A percentile compares a stretch with the other conserved stretches of the same genome.
Evolutionary conservation across 2,888 invertebrate species (phyloP).

Genomic region (Actias luna): DNA sequence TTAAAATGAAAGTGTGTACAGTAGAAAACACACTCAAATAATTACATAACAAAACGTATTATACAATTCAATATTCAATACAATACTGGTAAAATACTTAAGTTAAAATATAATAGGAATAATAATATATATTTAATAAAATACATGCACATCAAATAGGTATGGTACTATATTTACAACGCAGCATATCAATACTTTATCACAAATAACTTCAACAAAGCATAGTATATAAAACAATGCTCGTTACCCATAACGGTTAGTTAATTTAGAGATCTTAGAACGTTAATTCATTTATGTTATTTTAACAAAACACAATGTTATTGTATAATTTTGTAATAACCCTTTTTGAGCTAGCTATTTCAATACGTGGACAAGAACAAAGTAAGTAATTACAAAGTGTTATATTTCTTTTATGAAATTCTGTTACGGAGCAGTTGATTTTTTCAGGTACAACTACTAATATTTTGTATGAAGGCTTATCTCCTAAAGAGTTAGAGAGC

Average conservation of each 20-base stretch:
- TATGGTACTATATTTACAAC: not conserved
- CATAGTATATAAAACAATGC: constrained; percentile 3
- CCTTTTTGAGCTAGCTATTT: not conserved
- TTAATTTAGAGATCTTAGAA: not conserved
- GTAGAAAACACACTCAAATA: no score
- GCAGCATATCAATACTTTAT: not conserved
- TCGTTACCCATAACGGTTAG: not conserved
- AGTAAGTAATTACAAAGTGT: not conserved
- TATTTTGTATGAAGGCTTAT: not conserved
- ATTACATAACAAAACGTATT: no score
- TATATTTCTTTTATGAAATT: not conserved
- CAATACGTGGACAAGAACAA: not conserved
- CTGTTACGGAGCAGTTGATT: not conserved
- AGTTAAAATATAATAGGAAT: no score
- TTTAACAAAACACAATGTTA: not conserved
- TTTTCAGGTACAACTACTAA: not conserved
- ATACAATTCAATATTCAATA: no score
- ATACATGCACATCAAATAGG: not conserved
- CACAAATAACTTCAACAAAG: not conserved
- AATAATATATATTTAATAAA: not conserved
- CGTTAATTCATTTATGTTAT: not conserved
- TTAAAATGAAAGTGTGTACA: no score
- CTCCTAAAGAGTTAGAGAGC: not conserved
- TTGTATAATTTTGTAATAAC: not conserved
- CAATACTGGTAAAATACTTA: not conserved